A percentile compares a stretch with the other conserved stretches of the same genome.
phyloP scores from a whole-genome alignment of 2,888 invertebrate species.

The Spodoptera picta region DNA sequence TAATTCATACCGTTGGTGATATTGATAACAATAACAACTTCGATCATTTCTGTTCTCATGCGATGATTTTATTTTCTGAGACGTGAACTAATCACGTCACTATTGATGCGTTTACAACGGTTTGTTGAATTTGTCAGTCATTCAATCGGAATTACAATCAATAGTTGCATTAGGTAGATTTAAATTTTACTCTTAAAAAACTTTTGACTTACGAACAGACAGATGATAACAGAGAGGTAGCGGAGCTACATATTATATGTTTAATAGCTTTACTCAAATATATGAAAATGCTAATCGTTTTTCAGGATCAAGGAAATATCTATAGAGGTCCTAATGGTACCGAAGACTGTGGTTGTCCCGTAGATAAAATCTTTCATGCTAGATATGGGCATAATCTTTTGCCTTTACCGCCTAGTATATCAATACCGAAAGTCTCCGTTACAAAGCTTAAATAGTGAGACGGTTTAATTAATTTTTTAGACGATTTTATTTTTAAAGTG shows the following conservation, averaged over 20 bases:
- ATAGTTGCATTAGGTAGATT: too few relatives aligned
- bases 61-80: constrained; percentile 4
- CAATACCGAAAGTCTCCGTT: constrained; percentile 83
- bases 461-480: constrained; percentile 17
- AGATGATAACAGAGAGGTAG: too few relatives aligned
- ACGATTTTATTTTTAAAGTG: constrained; percentile 7
- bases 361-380: constrained; percentile 83
- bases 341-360: constrained; percentile 71
- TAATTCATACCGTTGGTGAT: neutral
- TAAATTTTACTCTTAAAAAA: neutral
- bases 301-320: constrained; percentile 74
- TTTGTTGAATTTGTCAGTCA: too few relatives aligned
- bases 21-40: constrained; percentile 12
- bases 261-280: neutral
- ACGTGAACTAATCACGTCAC: too few relatives aligned
- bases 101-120: too few relatives aligned
- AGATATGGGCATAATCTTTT: constrained; percentile 86
- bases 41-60: neutral
- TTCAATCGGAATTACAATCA: too few relatives aligned
- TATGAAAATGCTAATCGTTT: constrained; percentile 58
- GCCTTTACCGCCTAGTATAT: constrained; percentile 82
- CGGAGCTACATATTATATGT: too few relatives aligned
- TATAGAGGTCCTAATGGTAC: constrained; percentile 57
- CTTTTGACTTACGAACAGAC: too few relatives aligned
- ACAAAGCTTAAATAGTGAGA: constrained; percentile 65